phyloP scores from a whole-genome alignment of 2,113 vertebrate species.

The Uria lomvia region DNA sequence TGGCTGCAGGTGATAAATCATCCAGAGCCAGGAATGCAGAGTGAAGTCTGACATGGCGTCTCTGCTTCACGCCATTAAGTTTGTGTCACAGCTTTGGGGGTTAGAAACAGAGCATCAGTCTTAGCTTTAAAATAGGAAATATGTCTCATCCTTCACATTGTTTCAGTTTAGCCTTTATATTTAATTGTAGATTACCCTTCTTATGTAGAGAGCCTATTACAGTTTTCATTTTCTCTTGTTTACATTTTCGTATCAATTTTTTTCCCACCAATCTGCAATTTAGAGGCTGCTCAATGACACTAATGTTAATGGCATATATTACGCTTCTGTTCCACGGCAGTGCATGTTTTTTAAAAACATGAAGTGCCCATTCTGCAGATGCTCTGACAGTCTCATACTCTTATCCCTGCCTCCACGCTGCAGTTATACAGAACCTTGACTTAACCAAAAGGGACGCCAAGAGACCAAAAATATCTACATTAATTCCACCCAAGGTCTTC shows the following conservation, averaged over 20 bases:
- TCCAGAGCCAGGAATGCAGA: neutral
- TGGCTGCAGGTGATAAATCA: slow-evolving; percentile 24
- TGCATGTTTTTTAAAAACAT: slow-evolving; percentile 66
- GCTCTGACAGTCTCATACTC: slow-evolving; percentile 37
- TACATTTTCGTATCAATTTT: slow-evolving; percentile 67
- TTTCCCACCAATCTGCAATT: slow-evolving; percentile 67
- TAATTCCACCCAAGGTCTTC: slow-evolving; percentile 23
- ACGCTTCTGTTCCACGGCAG: slow-evolving; percentile 68
- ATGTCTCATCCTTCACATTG: slow-evolving; percentile 14
- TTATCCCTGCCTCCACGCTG: slow-evolving; percentile 20
- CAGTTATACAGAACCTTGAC: slow-evolving; percentile 8
- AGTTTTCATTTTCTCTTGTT: slow-evolving; percentile 69
- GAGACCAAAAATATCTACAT: slow-evolving; percentile 44
- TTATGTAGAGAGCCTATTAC: slow-evolving; percentile 47
- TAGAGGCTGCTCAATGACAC: slow-evolving; percentile 60
- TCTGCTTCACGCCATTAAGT: slow-evolving; percentile 22
- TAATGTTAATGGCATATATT: slow-evolving; percentile 69
- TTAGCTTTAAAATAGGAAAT: slow-evolving; percentile 34
- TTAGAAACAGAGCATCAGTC: neutral
- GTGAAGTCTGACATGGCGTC: slow-evolving; percentile 1
- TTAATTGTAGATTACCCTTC: slow-evolving; percentile 63
- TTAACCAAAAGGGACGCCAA: neutral
- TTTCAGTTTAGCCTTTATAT: slow-evolving; percentile 41
- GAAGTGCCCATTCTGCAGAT: slow-evolving; percentile 72
- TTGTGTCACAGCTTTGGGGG: slow-evolving; percentile 20